Evolutionary conservation across 2,797 vertebrate species (phyloP), one percentile per base, ranked within the genome.

Genomic region (Hephaestus fuliginosus): DNA sequence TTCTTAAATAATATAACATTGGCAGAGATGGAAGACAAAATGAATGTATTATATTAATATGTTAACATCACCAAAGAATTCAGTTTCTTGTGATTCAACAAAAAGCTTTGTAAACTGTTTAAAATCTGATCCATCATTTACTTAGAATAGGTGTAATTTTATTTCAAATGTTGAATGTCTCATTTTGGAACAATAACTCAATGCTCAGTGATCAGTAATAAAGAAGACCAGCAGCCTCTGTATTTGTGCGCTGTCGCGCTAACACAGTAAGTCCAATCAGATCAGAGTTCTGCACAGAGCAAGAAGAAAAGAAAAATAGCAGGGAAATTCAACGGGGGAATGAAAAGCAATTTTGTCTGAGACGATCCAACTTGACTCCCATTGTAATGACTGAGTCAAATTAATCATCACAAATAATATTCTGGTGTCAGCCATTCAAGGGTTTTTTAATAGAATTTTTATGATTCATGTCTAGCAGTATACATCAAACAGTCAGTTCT

Each of bases 391-490:
- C 96, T 92, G 93, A 97, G 96, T 96, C 96, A 97, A 97, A 97
- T 97, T 97, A 97, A 97, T 98, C 97, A 97, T 97, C 91, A 92
- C 93, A 96, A 97, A 97, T 97, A 97, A 98, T 96, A 96, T 96
- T 96, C 96, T 91, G 93, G 96, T 96, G 96, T 97, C 97, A 96
- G 95, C 96, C 92, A 93, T 96, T 97, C 96, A 97, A 95, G 96
- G 96, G 96, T 93, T 95, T 96, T 97, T 97, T 97, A 98, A 98
- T 97, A 97, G 97, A 97, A 97, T 97, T 97, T 97, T 97, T 96
- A 96, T 96, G 96, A 98, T 97, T 97, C 96, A 95, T 96, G 96
- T 96, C 96, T 96, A 85, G 89, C 94, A 87, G 94, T 94, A 95
- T 96, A 96, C 96, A 96, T 97, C 96, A 96, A 96, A 96, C 94